Conservation (phyloP, 2,888 invertebrate genomes). For the Chydorus sphaericus region DNA sequence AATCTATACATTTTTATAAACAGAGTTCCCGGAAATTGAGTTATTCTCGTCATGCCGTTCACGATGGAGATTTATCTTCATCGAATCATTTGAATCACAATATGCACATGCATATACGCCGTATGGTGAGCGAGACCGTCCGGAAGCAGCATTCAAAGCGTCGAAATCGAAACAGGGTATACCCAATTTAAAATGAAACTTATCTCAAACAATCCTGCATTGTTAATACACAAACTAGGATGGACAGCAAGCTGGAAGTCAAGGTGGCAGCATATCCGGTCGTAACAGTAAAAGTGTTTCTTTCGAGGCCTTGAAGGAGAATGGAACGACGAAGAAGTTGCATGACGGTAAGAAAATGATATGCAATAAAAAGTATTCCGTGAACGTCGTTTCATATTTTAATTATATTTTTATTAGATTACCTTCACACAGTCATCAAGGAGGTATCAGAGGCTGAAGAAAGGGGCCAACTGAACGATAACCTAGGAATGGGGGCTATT, state of each 20-base stretch:
- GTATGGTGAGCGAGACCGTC: conserved; percentile 71
- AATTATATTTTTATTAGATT: conserved; percentile 5
- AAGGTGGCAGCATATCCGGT: background rate
- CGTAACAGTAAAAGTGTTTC: conserved; percentile 8
- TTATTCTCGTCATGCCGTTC: conserved; percentile 80
- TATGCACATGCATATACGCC: conserved; percentile 76
- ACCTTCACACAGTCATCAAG: conserved; percentile 14
- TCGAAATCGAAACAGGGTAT: conserved; percentile 14
- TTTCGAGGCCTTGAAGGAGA: conserved; percentile 32
- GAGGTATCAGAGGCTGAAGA: conserved; percentile 20
- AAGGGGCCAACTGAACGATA: conserved; percentile 17
- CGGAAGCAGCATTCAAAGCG: conserved; percentile 57
- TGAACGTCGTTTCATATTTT: background rate
- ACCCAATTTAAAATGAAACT: background rate
- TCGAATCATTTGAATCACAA: conserved; percentile 64
- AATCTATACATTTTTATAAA: background rate
- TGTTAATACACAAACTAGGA: background rate
- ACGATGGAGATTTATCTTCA: conserved; percentile 71
- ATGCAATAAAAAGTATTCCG: background rate
- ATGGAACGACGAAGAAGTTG: conserved; percentile 73
- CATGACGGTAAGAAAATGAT: conserved; percentile 52
- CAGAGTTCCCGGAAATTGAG: conserved; percentile 69
- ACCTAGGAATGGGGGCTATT: conserved; percentile 13
- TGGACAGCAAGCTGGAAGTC: background rate
- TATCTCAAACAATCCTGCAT: background rate